A percentile compares a stretch with the other conserved stretches of the same genome.
phyloP scores from a whole-genome alignment of 2,888 invertebrate genomes.

The Acanthosepion esculentum region DNA sequence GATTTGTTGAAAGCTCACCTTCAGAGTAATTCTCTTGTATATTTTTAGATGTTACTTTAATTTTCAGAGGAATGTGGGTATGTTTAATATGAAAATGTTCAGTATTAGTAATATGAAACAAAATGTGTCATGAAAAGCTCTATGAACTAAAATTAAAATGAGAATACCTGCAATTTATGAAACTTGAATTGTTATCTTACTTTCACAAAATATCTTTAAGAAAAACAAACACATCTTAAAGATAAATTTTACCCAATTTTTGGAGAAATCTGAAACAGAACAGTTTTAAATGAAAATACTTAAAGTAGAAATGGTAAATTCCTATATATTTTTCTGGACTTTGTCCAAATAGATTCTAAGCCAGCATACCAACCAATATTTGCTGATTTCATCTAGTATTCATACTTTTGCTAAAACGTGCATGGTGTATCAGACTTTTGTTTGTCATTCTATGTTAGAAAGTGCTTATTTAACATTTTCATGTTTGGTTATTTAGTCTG shows the following conservation, averaged over 20 bases:
- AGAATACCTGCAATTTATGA: background rate
- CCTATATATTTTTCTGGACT: background rate
- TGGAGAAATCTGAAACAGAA: background rate
- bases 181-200: background rate
- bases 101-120: background rate
- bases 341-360: background rate
- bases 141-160: background rate
- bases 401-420: background rate
- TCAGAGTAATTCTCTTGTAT: background rate
- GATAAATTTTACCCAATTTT: background rate
- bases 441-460: background rate
- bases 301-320: background rate
- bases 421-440: background rate
- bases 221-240: background rate
- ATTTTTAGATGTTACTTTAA: background rate
- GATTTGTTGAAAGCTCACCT: background rate
- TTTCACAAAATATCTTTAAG: no score
- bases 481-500: background rate
- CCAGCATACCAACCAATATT: background rate
- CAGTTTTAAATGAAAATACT: background rate
- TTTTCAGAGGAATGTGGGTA: background rate
- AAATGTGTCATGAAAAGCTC: background rate
- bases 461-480: background rate
- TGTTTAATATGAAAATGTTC: background rate
- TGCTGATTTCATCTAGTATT: background rate